Conservation (phyloP, 2,888 invertebrate species). For the Cotesia congregata region DNA sequence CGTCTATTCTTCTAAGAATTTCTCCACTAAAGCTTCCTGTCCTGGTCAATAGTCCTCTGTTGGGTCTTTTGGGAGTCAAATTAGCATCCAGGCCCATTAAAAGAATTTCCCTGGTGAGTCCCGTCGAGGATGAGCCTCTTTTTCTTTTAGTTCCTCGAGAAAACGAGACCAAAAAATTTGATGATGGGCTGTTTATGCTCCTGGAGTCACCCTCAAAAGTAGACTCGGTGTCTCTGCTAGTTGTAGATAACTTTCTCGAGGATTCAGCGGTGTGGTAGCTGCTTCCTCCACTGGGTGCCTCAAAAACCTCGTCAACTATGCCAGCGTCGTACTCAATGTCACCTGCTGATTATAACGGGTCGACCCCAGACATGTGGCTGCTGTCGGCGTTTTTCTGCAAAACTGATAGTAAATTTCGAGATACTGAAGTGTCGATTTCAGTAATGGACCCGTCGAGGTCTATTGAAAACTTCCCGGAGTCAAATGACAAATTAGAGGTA, state of each 20-base stretch:
- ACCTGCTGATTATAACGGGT: conserved; percentile 82
- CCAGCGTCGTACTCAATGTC: conserved; percentile 70
- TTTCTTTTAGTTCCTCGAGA: conserved; percentile 64
- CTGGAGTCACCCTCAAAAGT: conserved; percentile 55
- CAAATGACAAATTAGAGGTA: conserved; percentile 91
- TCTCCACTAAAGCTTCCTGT: conserved; percentile 66
- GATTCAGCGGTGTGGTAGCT: conserved; percentile 54
- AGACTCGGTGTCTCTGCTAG: conserved; percentile 54
- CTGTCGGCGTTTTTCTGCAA: conserved; percentile 60
- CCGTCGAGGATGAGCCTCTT: conserved; percentile 58
- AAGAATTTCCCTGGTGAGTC: conserved; percentile 81
- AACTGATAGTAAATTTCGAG: conserved; percentile 58
- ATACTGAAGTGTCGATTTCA: conserved; percentile 57
- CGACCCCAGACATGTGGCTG: conserved; percentile 79
- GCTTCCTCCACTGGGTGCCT: conserved; percentile 38
- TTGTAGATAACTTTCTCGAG: conserved; percentile 38
- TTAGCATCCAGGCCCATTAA: conserved; percentile 76
- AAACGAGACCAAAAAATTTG: conserved; percentile 56
- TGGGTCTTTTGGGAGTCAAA: conserved; percentile 76
- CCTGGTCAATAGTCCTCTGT: conserved; percentile 71
- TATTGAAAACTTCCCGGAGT: conserved; percentile 73
- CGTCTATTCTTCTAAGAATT: conserved; percentile 37
- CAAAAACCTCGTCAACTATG: conserved; percentile 52
- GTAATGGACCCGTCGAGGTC: conserved; percentile 54
- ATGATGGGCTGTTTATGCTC: conserved; percentile 60